These are phyloP conservation scores for Yponomeuta malinellus DNA, from an alignment of 2,888 invertebrate species.

Conservation along the genomic window DNA sequence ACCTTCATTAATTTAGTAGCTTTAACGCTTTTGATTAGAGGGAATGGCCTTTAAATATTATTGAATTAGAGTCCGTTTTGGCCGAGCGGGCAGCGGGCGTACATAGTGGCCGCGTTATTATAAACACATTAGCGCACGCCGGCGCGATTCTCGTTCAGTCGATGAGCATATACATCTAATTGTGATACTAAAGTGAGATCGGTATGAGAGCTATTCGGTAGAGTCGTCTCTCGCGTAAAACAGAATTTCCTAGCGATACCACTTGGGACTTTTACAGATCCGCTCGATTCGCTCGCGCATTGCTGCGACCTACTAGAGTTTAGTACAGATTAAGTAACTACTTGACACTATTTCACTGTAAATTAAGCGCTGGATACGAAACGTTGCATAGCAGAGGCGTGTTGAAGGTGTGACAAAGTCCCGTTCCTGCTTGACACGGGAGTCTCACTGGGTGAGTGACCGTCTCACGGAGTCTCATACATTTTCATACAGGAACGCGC, in stretches of 20 bases:
- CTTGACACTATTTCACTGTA: not conserved
- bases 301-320: not conserved
- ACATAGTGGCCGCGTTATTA: constrained; percentile 36
- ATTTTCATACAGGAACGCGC: constrained; percentile 41
- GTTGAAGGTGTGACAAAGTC: not conserved
- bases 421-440: constrained; percentile 20
- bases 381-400: not conserved
- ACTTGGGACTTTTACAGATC: not conserved
- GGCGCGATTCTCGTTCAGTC: not conserved
- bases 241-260: not conserved
- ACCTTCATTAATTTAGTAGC: constrained; percentile 52
- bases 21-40: constrained; percentile 16
- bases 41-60: not conserved
- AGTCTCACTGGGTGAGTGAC: constrained; percentile 25
- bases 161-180: constrained; percentile 12
- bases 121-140: constrained; percentile 41
- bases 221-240: not conserved
- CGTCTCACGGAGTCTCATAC: constrained; percentile 32
- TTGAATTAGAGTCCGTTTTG: constrained; percentile 19
- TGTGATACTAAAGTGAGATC: not conserved
- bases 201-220: constrained; percentile 2
- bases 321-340: not conserved
- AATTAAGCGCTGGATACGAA: not conserved
- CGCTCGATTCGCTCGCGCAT: not conserved
- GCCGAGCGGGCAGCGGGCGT: constrained; percentile 12